phyloP scores from a whole-genome alignment of 2,113 vertebrate species.

The Fulica atra region DNA sequence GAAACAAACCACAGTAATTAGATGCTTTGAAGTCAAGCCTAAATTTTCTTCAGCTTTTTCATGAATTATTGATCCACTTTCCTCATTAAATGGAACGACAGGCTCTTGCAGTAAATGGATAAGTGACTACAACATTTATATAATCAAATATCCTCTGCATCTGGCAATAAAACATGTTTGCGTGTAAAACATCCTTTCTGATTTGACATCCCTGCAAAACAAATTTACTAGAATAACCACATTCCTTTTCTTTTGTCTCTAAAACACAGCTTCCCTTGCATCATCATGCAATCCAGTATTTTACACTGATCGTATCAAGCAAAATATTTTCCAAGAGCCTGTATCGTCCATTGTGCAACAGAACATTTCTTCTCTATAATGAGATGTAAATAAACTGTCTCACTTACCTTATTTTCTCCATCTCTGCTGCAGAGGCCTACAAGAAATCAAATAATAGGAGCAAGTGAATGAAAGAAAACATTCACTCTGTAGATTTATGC shows the following conservation, averaged over 20 bases:
- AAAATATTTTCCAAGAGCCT: not conserved
- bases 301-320: not conserved
- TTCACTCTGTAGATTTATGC: constrained; percentile 69
- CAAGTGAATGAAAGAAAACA: constrained; percentile 71
- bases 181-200: constrained; percentile 37
- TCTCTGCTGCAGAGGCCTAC: constrained; percentile 85
- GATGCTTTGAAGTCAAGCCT: constrained; percentile 61
- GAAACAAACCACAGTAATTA: constrained; percentile 65
- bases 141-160: constrained; percentile 40
- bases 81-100: constrained; percentile 32
- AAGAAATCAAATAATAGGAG: constrained; percentile 78
- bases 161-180: constrained; percentile 23
- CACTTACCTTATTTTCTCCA: constrained; percentile 89
- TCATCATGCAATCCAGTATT: not conserved
- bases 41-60: constrained; percentile 57
- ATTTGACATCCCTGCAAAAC: constrained; percentile 22
- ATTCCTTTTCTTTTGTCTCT: constrained; percentile 50
- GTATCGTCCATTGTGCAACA: not conserved
- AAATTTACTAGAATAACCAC: constrained; percentile 23
- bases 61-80: constrained; percentile 67
- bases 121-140: constrained; percentile 63
- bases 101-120: constrained; percentile 58
- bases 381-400: constrained; percentile 64
- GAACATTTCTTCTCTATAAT: constrained; percentile 29
- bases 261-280: constrained; percentile 30